A percentile compares a stretch with the other conserved stretches of the same genome.
Evolutionary conservation across 2,888 invertebrate species (phyloP).

Genomic region (Toxonevra muliebris): DNA sequence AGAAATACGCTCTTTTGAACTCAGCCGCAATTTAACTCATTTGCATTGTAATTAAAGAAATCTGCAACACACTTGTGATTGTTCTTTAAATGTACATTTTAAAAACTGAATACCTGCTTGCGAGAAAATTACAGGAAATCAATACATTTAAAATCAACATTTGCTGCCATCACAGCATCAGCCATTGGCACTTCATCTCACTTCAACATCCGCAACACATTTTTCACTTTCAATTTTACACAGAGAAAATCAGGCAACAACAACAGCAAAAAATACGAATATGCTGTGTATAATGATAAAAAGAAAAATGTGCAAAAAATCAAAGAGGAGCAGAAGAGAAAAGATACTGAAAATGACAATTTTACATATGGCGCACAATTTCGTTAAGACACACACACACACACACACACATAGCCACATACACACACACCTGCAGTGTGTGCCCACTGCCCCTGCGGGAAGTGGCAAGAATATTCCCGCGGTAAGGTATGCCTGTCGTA

Average conservation of each 20-base stretch:
- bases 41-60: too few species aligned
- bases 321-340: not conserved
- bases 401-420: not conserved
- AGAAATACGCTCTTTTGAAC: too few species aligned
- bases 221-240: slow-evolving; percentile 58
- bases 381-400: not conserved
- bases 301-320: not conserved
- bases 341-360: not conserved
- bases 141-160: slow-evolving; percentile 42
- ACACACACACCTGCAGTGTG: not conserved
- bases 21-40: too few species aligned
- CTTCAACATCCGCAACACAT: slow-evolving; percentile 52
- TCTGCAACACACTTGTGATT: not conserved
- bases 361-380: not conserved
- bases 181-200: slow-evolving; percentile 54
- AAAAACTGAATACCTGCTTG: not conserved
- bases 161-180: slow-evolving; percentile 24
- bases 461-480: too few species aligned
- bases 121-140: slow-evolving; percentile 25
- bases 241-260: slow-evolving; percentile 21
- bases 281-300: not conserved
- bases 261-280: not conserved
- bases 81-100: not conserved
- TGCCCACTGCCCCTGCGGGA: too few species aligned
- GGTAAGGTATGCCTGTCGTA: too few species aligned